Base-by-base conservation (phyloP, 2,888 invertebrate genomes). In the Idaea straminata region DNA sequence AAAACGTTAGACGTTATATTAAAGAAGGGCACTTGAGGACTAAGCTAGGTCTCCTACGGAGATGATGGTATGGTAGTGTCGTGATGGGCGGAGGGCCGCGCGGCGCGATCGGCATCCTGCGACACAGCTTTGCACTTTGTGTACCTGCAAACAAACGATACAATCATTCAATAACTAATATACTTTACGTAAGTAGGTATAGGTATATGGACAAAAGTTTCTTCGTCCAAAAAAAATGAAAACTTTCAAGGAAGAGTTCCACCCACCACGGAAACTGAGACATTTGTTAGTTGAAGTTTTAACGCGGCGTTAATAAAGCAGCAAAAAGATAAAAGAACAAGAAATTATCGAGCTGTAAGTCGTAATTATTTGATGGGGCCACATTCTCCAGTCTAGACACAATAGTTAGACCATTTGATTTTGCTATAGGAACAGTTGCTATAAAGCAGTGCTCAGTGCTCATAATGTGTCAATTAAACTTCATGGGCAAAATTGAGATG, bases 81-180 rank as follows among this genome's bases (percentile, higher is more conserved):
- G 83, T 81, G 70, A 81, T 84, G 89, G 86, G 92, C 85, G 93
- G 93, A 87, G 90, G 92, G 85, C 86, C 93, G 87, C 91, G 91
- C 91, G 91, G 91, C 86, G 90, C 93, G 93, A 87, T 86, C 90
- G 89, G 92, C 92, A 92, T 92, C 87, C 89, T 92, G 92, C 86
- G 87, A 79, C 81, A 83, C 85, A 80, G 78, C 81, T 76, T 70
- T 77, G 82, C 84, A 81, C 89, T 81, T 80, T 82, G 82, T 82
- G 79, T 83, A 82, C 89, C 92, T 92, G 89, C 15, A 91, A 92
- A 86, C 25, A 25, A 25, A 25, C 25, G 25, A 25, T 25, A 25
- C 25, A 25, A 47, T 13, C 47, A 10, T 10, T 10, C 7, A 10
- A 47, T 47, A 10, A 47, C 6, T 4, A 10, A 13, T 7, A 47